Evolutionary conservation across 2,888 invertebrate species (phyloP), one percentile per base, ranked within the genome.

Genomic region (Scaptomyza reducta): DNA sequence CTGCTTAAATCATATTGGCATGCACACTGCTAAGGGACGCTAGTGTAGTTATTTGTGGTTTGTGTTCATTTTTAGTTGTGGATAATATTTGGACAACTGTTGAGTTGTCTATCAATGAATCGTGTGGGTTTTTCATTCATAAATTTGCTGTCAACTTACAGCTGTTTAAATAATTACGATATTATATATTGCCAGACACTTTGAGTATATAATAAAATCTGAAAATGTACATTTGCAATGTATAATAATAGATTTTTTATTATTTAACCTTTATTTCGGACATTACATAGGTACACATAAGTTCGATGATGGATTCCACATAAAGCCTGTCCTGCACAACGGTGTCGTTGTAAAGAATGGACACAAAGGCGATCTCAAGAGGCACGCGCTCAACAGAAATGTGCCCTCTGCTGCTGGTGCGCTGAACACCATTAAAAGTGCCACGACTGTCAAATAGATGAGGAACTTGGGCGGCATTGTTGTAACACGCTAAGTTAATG

Each of bases 71-170:
- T 31, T 41, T 18, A 33, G 40, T 50, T 55, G 29, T 35, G 33
- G 35, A 7, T 11, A 7, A 22, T 11, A 33, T 49, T 38, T 27
- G 44, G 25, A 41, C 74, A 76, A 70, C 76, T 77, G 76, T 77
- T 76, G 76, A 55, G 46, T 42, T 61, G 18, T 27, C 10, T 58
- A 22, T 25, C 5, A 29, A 40, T 46, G 45, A 74, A 62, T 60
- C 46, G 42, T 18, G 33, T 56, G 40, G 41, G 44, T 40, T 70
- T 70, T 64, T 38, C 74, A 74, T 74, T 74, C 77, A 74, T 62
- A 29, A 54, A 46, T 59, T 45, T 33, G 41, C 41, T 16, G 6
- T 16, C 54, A 33, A 27, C 10, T 47, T n/a, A 14, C 53, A 42
- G 56, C 68, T 57, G 49, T 16, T 61, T 14, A 22, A 44, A 31